phyloP scores from a whole-genome alignment of 2,113 vertebrate species.

The Galbula dea region DNA sequence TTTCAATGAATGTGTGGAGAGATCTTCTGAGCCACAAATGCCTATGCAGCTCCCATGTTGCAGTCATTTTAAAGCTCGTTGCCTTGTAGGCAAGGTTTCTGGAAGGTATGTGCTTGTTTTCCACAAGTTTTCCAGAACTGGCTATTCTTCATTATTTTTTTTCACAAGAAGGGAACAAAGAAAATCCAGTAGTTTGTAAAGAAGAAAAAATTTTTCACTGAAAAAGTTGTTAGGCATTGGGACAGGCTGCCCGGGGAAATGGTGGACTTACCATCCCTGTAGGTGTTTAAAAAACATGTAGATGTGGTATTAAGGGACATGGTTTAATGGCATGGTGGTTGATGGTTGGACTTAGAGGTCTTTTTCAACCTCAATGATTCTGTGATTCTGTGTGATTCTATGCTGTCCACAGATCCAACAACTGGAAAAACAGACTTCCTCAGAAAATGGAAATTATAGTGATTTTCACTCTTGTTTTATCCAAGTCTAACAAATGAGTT shows the following conservation, averaged over 20 bases:
- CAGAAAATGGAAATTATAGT: neutral
- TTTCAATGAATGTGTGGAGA: slow-evolving; percentile 1
- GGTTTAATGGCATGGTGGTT: too few relatives aligned
- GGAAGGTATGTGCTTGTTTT: neutral
- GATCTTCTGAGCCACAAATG: neutral
- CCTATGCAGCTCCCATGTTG: neutral
- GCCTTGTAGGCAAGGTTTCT: neutral
- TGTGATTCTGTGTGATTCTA: too few relatives aligned
- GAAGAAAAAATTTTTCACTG: too few relatives aligned
- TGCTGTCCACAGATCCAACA: neutral
- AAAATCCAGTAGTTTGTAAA: neutral
- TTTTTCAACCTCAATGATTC: too few relatives aligned
- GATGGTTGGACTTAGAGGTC: too few relatives aligned
- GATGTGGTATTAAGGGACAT: too few relatives aligned
- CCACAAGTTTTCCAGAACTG: slow-evolving; percentile 1
- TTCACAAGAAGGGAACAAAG: neutral
- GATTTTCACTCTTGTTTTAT: neutral
- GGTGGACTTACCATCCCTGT: too few relatives aligned
- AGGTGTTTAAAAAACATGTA: too few relatives aligned
- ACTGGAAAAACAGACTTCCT: neutral
- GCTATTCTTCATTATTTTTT: neutral
- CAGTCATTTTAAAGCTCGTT: slow-evolving; percentile 6
- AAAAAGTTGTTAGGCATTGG: too few relatives aligned
- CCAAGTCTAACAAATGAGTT: neutral
- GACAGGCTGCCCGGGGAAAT: too few relatives aligned